phyloP scores from a whole-genome alignment of 53 echinoderm and acorn worm species.

The Mesocentrotus franciscanus region DNA sequence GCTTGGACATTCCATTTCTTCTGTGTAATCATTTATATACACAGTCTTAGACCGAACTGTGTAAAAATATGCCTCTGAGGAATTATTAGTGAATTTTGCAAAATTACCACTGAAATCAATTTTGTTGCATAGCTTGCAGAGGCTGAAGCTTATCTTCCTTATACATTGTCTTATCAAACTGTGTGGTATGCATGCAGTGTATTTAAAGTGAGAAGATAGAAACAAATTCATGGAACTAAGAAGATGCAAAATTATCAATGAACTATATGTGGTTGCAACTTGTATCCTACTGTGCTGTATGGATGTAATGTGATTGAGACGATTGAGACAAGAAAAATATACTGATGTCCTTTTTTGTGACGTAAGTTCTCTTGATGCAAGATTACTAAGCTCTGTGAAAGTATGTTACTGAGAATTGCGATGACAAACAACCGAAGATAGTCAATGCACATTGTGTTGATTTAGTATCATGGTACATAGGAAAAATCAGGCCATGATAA shows the following conservation, averaged over 20 bases:
- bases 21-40: too few species aligned
- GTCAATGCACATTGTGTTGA: slow-evolving; percentile 32
- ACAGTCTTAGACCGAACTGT: too few species aligned
- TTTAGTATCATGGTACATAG: slow-evolving; percentile 20
- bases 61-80: too few species aligned
- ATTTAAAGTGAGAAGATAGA: background rate
- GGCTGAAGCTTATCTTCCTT: background rate
- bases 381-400: slow-evolving; percentile 7
- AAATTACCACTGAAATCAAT: background rate
- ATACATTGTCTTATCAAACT: background rate
- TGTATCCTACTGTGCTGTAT: background rate
- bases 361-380: background rate
- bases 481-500: slow-evolving; percentile 3
- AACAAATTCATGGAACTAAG: too few species aligned
- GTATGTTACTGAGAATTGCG: background rate
- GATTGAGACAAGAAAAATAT: background rate
- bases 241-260: too few species aligned
- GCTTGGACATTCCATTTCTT: too few species aligned
- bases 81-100: background rate
- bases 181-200: background rate
- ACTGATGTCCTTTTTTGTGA: slow-evolving; percentile 8
- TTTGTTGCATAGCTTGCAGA: background rate
- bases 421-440: slow-evolving; percentile 7
- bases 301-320: background rate
- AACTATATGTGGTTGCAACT: too few species aligned